Base-by-base conservation (phyloP, 2,888 invertebrate species). In the Alloscopus bannaensis region DNA sequence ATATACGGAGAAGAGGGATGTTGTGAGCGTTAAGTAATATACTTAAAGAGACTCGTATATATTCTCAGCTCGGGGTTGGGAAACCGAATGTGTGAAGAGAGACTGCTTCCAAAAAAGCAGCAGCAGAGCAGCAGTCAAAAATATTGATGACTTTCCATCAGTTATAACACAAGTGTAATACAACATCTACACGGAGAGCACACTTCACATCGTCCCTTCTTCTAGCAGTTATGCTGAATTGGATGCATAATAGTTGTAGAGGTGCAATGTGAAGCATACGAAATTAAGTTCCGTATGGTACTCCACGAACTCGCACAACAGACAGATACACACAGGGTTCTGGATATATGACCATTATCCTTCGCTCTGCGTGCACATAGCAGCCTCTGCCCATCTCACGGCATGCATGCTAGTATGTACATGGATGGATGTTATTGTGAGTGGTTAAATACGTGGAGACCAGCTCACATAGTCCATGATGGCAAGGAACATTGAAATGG, bases 81-180 rank as follows among this genome's bases (percentile, higher is more conserved):
- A 70, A 72, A 47, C 62, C 62, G 62, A 62, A 55, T 47, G 13
- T 29, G 42, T 22, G 42, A 59, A 70, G 71, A n/a, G n/a, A 72
- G 60, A 47, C 71, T 72, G 71, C 71, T 72, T 72, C 71, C 71
- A 72, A 50, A 72, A 62, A 71, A 47, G 59, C 50, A 24, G 70
- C 47, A 55, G 59, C 16, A 18, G 42, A 18, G 16, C 40, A 28
- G 57, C 42, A 42, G 68, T 36, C 31, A 59, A 72, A 72, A 36
- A 62, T 72, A 72, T 72, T 62, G 71, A 72, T 62, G 71, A 62
- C 62, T 72, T 72, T 72, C 45, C 71, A 62, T 72, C 71, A 29
- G 50, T 72, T 47, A 50, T 26, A 55, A 55, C 55, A 18, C 6
- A 60, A 60, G 60, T 60, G 36, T 18, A 3, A n/a, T n/a, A n/a